These are phyloP conservation scores for Pteria penguin DNA, from an alignment of 2,888 invertebrate genomes.

Conservation along the genomic window DNA sequence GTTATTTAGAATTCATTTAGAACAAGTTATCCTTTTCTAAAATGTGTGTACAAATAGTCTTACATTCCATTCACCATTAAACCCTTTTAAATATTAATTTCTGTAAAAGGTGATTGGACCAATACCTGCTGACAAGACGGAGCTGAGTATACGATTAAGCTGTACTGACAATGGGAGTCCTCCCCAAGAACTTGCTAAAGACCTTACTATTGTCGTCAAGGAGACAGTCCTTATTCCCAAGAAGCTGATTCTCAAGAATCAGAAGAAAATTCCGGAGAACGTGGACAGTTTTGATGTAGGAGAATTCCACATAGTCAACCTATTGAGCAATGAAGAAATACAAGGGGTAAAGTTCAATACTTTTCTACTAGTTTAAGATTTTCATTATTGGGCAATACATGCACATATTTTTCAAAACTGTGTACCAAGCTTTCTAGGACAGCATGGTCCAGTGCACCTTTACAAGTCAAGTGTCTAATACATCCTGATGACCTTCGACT, in stretches of 20 bases:
- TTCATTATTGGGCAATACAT: no score
- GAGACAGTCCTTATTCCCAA: slow-evolving; percentile 59
- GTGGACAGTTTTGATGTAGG: slow-evolving; percentile 44
- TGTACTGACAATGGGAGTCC: slow-evolving; percentile 58
- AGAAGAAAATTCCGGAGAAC: slow-evolving; percentile 50
- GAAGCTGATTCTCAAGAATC: slow-evolving; percentile 41
- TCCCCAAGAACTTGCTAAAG: slow-evolving; percentile 30
- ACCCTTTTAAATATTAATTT: neutral
- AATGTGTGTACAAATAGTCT: no score
- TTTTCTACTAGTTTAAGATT: no score
- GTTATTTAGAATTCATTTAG: no score
- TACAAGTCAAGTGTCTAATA: no score
- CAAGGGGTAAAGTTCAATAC: slow-evolving; percentile 49
- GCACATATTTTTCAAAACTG: no score
- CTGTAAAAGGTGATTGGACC: slow-evolving; percentile 43
- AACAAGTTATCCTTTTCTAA: no score
- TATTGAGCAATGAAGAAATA: slow-evolving; percentile 46
- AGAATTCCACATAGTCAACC: slow-evolving; percentile 51
- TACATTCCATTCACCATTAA: no score
- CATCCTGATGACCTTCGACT: no score
- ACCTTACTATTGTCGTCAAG: slow-evolving; percentile 46
- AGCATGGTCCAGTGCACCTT: no score
- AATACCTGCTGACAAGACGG: slow-evolving; percentile 44
- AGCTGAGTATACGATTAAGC: slow-evolving; percentile 43
- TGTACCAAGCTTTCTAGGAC: no score